phyloP scores from a whole-genome alignment of 1,140 invertebrate genomes.

The Venustaconcha ellipsiformis region DNA sequence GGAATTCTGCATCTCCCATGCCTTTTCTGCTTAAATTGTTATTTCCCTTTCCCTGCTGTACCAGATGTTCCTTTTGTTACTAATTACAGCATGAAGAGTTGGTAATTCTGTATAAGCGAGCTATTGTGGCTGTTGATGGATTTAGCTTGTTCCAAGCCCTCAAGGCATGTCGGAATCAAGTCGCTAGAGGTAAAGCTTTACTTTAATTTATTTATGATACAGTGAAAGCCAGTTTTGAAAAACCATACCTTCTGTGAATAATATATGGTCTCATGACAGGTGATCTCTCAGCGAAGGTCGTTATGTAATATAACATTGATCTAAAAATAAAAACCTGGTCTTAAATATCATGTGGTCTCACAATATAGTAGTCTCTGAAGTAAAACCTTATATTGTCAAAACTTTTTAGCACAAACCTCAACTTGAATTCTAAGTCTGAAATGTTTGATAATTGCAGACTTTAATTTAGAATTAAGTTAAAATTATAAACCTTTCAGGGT shows the following conservation, averaged over 20 bases:
- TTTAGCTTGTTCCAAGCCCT: slow-evolving; percentile 86
- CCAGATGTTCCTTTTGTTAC: slow-evolving; percentile 1
- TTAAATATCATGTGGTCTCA: too few species aligned
- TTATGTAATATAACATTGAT: neutral
- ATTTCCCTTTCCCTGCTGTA: neutral
- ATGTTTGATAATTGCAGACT: too few species aligned
- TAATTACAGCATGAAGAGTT: slow-evolving; percentile 80
- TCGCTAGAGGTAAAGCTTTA: slow-evolving; percentile 77
- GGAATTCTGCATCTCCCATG: neutral
- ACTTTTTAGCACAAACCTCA: too few species aligned
- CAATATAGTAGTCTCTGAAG: too few species aligned
- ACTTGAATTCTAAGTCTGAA: too few species aligned
- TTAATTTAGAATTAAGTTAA: too few species aligned
- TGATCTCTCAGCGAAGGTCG: neutral
- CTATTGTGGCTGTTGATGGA: slow-evolving; percentile 86
- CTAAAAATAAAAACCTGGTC: too few species aligned
- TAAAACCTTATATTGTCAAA: too few species aligned
- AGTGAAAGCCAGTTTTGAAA: neutral
- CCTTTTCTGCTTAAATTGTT: neutral
- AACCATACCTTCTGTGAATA: neutral
- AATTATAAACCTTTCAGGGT: too few species aligned
- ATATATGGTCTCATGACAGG: too few species aligned
- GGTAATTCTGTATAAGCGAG: slow-evolving; percentile 80
- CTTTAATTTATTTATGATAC: too few species aligned
- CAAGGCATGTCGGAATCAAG: slow-evolving; percentile 82